These are phyloP conservation scores for Leptopilina drosophilae DNA, from an alignment of 2,888 invertebrate species.

Conservation along the genomic window DNA sequence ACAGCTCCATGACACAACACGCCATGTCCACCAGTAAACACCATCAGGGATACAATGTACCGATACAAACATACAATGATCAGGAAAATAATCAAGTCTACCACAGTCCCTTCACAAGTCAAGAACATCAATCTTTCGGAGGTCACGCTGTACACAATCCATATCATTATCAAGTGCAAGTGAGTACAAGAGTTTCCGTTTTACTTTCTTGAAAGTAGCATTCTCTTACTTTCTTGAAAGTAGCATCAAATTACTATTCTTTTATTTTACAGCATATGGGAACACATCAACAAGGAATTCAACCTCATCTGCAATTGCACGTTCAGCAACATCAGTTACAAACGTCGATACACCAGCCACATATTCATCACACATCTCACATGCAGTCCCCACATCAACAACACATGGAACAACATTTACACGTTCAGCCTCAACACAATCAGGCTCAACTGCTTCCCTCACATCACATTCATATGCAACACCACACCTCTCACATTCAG, in stretches of 20 bases:
- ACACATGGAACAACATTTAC: conserved; percentile 60
- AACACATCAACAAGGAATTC: conserved; percentile 58
- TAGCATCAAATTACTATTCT: not conserved
- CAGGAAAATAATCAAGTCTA: conserved; percentile 73
- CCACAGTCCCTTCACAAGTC: conserved; percentile 64
- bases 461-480: conserved; percentile 79
- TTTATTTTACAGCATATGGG: conserved; percentile 55
- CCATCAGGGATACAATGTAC: conserved; percentile 63
- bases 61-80: conserved; percentile 69
- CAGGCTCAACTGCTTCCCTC: conserved; percentile 64
- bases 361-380: conserved; percentile 65
- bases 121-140: conserved; percentile 68
- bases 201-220: too few relatives aligned
- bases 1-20: conserved; percentile 75
- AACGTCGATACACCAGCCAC: conserved; percentile 47
- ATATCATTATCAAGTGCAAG: conserved; percentile 72
- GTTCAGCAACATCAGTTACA: conserved; percentile 58
- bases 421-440: conserved; percentile 40
- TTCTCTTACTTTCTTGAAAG: too few relatives aligned
- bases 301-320: conserved; percentile 54
- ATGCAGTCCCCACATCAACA: conserved; percentile 75
- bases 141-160: conserved; percentile 67
- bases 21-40: conserved; percentile 68
- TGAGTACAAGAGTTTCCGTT: conserved; percentile 45
- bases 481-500: conserved; percentile 79